Percentiles rank a stretch among this genome's conserved stretches.
Evolutionary conservation across 2,888 invertebrate species (phyloP).

Genomic region (Stenurella melanura): DNA sequence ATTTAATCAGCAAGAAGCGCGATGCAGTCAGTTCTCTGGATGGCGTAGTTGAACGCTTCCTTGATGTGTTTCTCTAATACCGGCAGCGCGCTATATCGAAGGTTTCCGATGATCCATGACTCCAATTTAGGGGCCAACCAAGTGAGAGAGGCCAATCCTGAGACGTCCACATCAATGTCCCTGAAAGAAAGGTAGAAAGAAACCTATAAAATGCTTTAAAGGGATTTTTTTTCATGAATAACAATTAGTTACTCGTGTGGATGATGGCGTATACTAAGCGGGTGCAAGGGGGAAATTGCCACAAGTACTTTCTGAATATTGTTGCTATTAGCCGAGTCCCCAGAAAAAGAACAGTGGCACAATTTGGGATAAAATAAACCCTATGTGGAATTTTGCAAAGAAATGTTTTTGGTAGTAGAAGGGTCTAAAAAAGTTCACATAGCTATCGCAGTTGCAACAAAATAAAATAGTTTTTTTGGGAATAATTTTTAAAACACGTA

Average conservation of each 20-base stretch:
- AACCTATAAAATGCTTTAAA: neutral
- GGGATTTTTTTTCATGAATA: neutral
- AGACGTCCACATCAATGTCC: slow-evolving; percentile 67
- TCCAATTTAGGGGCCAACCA: slow-evolving; percentile 65
- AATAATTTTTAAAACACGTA: too few relatives aligned
- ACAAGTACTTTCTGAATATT: too few relatives aligned
- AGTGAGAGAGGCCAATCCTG: slow-evolving; percentile 67
- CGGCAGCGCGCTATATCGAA: slow-evolving; percentile 61
- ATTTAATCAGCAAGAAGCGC: slow-evolving; percentile 34
- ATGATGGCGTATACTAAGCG: neutral
- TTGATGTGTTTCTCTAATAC: slow-evolving; percentile 63
- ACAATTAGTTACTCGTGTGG: neutral
- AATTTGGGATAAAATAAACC: too few relatives aligned
- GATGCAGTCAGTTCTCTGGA: slow-evolving; percentile 57
- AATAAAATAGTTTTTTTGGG: too few relatives aligned
- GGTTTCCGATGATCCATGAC: slow-evolving; percentile 67
- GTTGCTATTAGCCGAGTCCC: too few relatives aligned
- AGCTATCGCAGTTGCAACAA: too few relatives aligned
- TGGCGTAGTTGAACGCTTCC: slow-evolving; percentile 64
- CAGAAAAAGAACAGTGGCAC: too few relatives aligned
- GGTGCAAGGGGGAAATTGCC: too few relatives aligned
- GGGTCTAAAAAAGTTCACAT: too few relatives aligned
- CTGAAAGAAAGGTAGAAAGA: slow-evolving; percentile 63
- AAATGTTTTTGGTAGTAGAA: too few relatives aligned
- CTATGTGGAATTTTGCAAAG: too few relatives aligned